Conservation (phyloP, 2,113 vertebrate species). For the Elaphurus davidianus region DNA sequence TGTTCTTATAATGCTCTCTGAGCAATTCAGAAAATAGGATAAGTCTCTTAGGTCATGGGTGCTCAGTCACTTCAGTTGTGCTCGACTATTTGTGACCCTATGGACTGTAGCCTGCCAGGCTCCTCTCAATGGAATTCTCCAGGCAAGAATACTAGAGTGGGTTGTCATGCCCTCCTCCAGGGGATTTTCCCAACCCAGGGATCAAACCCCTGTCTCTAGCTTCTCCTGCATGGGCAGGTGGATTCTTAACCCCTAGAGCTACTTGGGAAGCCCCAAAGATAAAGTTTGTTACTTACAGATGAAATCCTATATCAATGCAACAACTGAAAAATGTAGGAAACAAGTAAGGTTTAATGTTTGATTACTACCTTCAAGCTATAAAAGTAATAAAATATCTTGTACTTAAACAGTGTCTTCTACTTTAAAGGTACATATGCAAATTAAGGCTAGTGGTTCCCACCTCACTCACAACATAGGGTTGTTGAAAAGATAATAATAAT, state of each 20-base stretch:
- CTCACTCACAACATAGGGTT: background rate
- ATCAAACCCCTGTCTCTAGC: background rate
- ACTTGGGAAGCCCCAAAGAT: background rate
- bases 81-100: background rate
- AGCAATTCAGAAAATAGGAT: conserved; percentile 27
- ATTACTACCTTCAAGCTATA: background rate
- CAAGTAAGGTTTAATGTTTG: background rate
- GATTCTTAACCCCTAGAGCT: background rate
- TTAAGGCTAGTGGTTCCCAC: background rate
- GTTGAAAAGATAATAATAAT: background rate
- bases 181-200: background rate
- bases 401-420: background rate
- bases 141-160: background rate
- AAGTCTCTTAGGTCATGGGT: background rate
- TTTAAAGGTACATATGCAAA: background rate
- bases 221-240: background rate
- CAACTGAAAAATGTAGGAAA: background rate
- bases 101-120: background rate
- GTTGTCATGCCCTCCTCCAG: background rate
- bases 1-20: conserved; percentile 23
- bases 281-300: background rate
- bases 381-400: background rate
- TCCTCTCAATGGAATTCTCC: background rate
- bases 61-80: background rate
- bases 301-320: background rate